These are phyloP conservation scores for Falco biarmicus DNA, from an alignment of 2,797 vertebrate genomes.

Conservation along the genomic window DNA sequence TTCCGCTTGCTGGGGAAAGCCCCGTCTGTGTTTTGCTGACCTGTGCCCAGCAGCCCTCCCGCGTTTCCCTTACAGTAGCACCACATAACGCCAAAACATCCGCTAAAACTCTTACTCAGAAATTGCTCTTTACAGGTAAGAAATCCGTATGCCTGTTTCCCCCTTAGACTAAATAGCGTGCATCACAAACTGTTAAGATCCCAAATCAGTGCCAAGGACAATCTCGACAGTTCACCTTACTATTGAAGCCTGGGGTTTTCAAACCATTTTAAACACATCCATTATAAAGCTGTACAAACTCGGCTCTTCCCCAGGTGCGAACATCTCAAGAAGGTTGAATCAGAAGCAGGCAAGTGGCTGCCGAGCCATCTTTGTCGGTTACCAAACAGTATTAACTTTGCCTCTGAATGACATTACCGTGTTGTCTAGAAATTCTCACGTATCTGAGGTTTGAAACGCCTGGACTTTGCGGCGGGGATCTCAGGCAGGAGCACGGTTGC, in stretches of 20 bases:
- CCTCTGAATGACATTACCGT: neutral
- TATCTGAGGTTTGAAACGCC: neutral
- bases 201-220: neutral
- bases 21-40: fast-evolving
- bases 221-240: neutral
- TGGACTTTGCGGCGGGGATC: neutral
- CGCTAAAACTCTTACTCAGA: neutral
- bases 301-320: neutral
- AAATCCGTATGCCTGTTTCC: neutral
- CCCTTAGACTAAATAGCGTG: neutral
- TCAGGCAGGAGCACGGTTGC: fast-evolving
- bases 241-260: neutral
- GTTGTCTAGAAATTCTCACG: neutral
- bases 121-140: neutral
- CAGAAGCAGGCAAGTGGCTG: neutral
- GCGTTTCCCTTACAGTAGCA: neutral
- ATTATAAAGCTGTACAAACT: neutral
- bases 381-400: neutral
- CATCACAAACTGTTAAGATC: neutral
- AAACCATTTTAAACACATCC: neutral
- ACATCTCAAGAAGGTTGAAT: neutral
- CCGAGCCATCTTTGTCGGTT: neutral
- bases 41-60: neutral
- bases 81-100: neutral
- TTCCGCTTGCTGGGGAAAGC: neutral